Conservation (phyloP, 2,797 vertebrate genomes). For the Harpagifer antarcticus region DNA sequence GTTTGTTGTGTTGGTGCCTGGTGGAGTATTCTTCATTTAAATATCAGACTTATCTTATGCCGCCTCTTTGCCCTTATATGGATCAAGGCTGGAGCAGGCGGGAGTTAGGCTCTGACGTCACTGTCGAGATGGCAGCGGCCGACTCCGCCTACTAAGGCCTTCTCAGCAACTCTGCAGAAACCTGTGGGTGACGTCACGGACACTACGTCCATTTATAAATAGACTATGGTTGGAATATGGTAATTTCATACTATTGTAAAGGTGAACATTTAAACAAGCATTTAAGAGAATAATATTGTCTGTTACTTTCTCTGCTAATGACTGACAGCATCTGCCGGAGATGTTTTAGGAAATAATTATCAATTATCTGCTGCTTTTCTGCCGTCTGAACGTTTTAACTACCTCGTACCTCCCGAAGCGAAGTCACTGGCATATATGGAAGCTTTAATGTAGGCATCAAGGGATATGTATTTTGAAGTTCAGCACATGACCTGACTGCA, state of each 20-base stretch:
- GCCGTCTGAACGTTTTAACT: slow-evolving; percentile 33
- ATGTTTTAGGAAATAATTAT: slow-evolving; percentile 44
- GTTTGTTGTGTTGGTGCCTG: too few relatives aligned
- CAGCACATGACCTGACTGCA: slow-evolving; percentile 20
- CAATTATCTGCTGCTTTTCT: slow-evolving; percentile 39
- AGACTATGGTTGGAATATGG: neutral
- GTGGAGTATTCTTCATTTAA: too few relatives aligned
- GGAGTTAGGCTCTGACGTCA: too few relatives aligned
- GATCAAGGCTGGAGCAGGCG: too few relatives aligned
- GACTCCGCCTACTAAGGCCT: too few relatives aligned
- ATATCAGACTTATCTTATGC: too few relatives aligned
- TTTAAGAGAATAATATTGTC: slow-evolving; percentile 15
- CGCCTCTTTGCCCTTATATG: too few relatives aligned
- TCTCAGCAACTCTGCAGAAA: too few relatives aligned
- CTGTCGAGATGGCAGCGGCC: too few relatives aligned
- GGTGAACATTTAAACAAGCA: slow-evolving; percentile 2
- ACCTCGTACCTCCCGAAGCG: slow-evolving; percentile 13
- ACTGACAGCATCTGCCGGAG: slow-evolving; percentile 20
- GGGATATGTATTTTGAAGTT: slow-evolving; percentile 49
- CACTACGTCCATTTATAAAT: too few relatives aligned
- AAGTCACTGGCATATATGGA: slow-evolving; percentile 10
- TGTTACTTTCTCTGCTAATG: slow-evolving; percentile 6
- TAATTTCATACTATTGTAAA: neutral
- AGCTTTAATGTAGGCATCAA: slow-evolving; percentile 29
- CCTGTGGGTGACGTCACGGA: too few relatives aligned